Base-by-base conservation (phyloP, 2,797 vertebrate genomes). In the Peromyscus nudipes region DNA sequence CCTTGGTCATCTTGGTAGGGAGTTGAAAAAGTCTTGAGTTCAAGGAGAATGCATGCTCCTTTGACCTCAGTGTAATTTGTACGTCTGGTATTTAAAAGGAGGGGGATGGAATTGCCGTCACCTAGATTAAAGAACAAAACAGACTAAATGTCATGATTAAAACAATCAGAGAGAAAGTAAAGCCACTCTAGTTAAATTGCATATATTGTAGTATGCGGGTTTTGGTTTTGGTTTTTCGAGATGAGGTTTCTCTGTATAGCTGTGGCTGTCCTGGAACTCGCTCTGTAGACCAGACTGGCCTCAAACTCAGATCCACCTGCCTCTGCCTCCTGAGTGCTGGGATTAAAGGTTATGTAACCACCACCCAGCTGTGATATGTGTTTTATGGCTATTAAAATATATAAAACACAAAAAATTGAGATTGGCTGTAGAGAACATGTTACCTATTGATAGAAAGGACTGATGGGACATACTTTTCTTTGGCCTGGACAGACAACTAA, bases 1-100 rank as follows among this genome's bases (percentile, higher is more conserved):
- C 12, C 31, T 52, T 49, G 52, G 14, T 46, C 81, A 34, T 87
- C 52, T 90, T 34, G 25, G 19, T 60, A 93, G n/a, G 84, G 31
- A 94, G 29, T 65, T 75, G 64, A 94, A 91, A 80, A 96, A 92
- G 23, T 85, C 57, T 81, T 31, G 46, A 94, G 43, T 95, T 82
- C 43, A 96, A 88, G 75, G 21, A 94, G 43, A 85, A 43, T 46
- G 6, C 31, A 84, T 84, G 40, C 17, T 25, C 43, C 62, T 75
- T 69, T 27, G n/a, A n/a, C 49, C 37, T 88, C 0, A 40, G 60
- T 91, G 40, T 94, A 37, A 60, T 96, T 79, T 62, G 49, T 93
- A 80, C 77, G 13, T 91, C 16, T 14, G 49, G 43, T 75, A 43
- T 86, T 91, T 27, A 17, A 55, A 84, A 95, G 37, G 29, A 23